Percentiles rank a stretch among this genome's conserved stretches.
These are phyloP conservation scores for Sebastes flavidus DNA, from an alignment of 2,797 vertebrate species.

Conservation along the genomic window DNA sequence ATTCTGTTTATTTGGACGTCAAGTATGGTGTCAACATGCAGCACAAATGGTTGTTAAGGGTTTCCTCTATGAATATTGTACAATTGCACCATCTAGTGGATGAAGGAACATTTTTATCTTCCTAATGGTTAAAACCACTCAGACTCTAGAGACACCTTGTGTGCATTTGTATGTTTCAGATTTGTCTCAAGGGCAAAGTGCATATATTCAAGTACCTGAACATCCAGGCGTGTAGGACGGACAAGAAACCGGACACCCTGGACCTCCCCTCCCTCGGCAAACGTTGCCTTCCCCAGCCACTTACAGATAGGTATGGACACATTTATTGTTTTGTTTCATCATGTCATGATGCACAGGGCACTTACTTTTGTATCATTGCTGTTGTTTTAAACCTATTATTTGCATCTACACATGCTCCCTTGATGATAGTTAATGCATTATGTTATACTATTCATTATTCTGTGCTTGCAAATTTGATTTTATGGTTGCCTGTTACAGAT, in stretches of 20 bases:
- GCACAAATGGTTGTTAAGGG: neutral
- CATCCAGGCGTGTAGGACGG: constrained; percentile 94
- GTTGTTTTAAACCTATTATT: neutral
- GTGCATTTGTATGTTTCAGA: constrained; percentile 82
- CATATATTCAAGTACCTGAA: constrained; percentile 99
- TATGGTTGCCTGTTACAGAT: neutral
- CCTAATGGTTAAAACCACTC: neutral
- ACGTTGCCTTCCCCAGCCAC: constrained; percentile 91
- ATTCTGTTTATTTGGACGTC: neutral
- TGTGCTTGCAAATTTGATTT: neutral
- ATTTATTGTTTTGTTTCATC: neutral
- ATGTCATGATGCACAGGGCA: neutral
- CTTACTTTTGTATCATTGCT: neutral
- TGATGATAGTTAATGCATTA: neutral
- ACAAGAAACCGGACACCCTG: constrained; percentile 96
- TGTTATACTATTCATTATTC: neutral
- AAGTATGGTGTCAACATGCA: neutral
- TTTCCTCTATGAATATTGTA: neutral
- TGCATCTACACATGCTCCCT: neutral
- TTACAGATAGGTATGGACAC: constrained; percentile 91
- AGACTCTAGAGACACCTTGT: neutral
- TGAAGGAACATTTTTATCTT: neutral
- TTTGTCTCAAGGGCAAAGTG: constrained; percentile 97
- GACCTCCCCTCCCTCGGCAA: constrained; percentile 93
- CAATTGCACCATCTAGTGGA: constrained; percentile 57